Conservation (phyloP, 2,113 vertebrate species). For the Upupa epops region DNA sequence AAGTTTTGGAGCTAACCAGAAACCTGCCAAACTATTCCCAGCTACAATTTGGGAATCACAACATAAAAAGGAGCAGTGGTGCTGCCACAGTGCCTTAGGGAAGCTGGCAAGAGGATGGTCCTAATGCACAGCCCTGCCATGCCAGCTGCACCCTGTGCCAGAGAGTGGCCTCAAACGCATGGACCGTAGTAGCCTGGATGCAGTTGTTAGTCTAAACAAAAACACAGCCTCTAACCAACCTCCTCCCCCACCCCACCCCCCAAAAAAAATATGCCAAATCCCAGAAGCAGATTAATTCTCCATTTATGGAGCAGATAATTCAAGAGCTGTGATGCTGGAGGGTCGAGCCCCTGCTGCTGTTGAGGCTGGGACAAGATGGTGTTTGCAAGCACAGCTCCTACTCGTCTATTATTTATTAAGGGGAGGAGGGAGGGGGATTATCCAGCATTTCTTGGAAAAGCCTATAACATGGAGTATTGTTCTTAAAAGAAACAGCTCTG, state of each 20-base stretch:
- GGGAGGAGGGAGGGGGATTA: neutral
- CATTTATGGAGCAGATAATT: neutral
- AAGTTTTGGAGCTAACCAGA: neutral
- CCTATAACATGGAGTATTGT: neutral
- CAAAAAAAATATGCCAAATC: neutral
- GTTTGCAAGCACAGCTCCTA: neutral
- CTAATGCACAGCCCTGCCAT: rapidly evolving
- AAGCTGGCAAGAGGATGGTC: neutral
- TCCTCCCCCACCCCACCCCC: too few species aligned
- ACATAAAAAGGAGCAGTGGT: rapidly evolving
- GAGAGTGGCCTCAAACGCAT: neutral
- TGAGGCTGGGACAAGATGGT: neutral
- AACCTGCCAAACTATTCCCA: rapidly evolving
- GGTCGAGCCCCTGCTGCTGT: neutral
- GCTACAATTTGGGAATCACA: neutral
- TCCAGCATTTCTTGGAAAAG: neutral
- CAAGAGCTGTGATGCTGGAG: neutral
- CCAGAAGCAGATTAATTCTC: slow-evolving; percentile 1
- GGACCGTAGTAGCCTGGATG: neutral
- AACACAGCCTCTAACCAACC: neutral
- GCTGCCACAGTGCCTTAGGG: neutral
- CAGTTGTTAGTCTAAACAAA: slow-evolving; percentile 18
- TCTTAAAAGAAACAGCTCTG: neutral
- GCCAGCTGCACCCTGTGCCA: neutral
- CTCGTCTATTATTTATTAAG: neutral